A percentile compares a stretch with the other conserved stretches of the same genome.
Evolutionary conservation across 2,113 vertebrate species (phyloP).

Genomic region (Xenopus borealis): DNA sequence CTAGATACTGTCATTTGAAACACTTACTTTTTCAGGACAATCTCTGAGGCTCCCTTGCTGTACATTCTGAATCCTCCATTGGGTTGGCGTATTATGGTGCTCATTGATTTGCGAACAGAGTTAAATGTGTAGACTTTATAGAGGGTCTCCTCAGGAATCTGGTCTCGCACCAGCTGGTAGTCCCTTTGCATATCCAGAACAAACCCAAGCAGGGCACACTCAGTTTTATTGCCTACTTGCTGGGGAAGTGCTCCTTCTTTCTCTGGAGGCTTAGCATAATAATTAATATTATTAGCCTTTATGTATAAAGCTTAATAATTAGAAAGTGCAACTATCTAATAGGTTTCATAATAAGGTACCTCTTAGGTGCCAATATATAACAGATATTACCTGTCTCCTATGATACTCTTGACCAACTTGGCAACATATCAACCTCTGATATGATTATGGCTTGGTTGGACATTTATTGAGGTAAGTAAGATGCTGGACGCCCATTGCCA

Average conservation of each 20-base stretch:
- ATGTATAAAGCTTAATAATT: too few species aligned
- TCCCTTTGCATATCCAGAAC: constrained; percentile 75
- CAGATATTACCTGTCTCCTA: too few species aligned
- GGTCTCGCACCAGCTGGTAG: constrained; percentile 75
- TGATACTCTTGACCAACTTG: too few species aligned
- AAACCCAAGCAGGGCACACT: constrained; percentile 83
- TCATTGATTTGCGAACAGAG: constrained; percentile 88
- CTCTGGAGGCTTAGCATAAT: constrained; percentile 73
- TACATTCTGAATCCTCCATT: constrained; percentile 81
- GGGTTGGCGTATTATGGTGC: constrained; percentile 76
- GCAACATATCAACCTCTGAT: too few species aligned
- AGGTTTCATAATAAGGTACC: too few species aligned
- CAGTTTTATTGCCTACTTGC: constrained; percentile 88
- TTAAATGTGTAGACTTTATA: constrained; percentile 92
- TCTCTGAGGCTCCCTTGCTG: constrained; percentile 91
- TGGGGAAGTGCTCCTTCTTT: constrained; percentile 82
- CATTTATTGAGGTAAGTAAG: too few species aligned
- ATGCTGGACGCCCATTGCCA: too few species aligned
- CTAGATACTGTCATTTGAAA: too few species aligned
- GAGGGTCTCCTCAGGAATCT: constrained; percentile 81
- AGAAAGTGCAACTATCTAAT: too few species aligned
- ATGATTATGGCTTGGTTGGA: too few species aligned
- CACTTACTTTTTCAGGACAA: constrained; percentile 84
- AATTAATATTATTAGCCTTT: not conserved
- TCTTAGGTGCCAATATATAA: too few species aligned